Evolutionary conservation across 2,888 invertebrate genomes (phyloP).

Genomic region (Pristionchus arcanus): DNA sequence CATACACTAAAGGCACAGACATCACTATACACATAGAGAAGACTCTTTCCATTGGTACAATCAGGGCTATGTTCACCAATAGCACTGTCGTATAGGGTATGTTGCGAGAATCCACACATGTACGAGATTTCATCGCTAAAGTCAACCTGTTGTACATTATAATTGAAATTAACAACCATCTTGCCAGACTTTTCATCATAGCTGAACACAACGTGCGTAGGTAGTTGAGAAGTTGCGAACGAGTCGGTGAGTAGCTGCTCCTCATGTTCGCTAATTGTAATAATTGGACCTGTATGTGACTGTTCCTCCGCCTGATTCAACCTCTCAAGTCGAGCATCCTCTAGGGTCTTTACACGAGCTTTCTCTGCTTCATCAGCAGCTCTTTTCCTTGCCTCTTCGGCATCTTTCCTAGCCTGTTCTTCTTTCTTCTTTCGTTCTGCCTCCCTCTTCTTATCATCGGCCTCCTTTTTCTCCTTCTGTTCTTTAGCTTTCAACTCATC

Average conservation of each 20-base stretch:
- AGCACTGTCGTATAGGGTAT: background rate
- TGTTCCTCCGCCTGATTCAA: too few species aligned
- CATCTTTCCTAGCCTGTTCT: too few species aligned
- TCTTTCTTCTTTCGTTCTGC: too few species aligned
- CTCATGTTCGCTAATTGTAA: background rate
- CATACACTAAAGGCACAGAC: background rate
- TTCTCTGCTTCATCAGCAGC: too few species aligned
- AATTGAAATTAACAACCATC: background rate
- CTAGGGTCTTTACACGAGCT: too few species aligned
- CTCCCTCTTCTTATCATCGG: background rate
- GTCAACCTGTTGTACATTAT: background rate
- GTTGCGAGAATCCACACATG: background rate
- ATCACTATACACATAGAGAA: background rate
- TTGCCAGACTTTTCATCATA: background rate
- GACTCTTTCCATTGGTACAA: slow-evolving; percentile 7
- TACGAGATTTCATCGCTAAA: background rate
- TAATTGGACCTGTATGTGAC: too few species aligned
- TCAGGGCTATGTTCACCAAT: background rate
- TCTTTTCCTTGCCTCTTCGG: too few species aligned
- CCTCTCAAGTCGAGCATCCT: too few species aligned
- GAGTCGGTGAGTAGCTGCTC: background rate
- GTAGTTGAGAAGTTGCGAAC: too few species aligned
- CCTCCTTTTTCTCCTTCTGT: background rate
- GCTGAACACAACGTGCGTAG: background rate
- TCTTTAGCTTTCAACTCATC: background rate